Conservation (phyloP, 2,888 invertebrate genomes). For the Xanthorhoe designata region DNA sequence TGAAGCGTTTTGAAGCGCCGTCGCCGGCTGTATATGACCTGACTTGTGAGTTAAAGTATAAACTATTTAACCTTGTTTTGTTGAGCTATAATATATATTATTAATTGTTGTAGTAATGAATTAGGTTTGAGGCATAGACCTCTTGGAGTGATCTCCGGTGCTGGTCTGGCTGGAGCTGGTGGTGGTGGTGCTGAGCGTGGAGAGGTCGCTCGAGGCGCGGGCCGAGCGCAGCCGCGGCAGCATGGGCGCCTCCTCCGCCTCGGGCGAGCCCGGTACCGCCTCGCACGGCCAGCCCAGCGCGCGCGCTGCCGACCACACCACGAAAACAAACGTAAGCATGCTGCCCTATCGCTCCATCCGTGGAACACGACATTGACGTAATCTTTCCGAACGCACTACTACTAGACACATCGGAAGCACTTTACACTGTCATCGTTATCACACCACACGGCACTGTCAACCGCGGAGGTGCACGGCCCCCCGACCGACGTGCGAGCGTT, state of each 20-base stretch:
- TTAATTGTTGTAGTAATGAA: background rate
- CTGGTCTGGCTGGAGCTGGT: constrained; percentile 81
- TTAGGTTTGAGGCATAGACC: constrained; percentile 58
- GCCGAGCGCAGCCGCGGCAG: constrained; percentile 79
- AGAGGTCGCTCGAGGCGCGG: constrained; percentile 81
- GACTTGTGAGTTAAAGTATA: no score
- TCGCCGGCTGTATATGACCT: background rate
- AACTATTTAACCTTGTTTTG: background rate
- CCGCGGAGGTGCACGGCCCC: constrained; percentile 46
- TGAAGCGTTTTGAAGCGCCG: no score
- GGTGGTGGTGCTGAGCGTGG: constrained; percentile 80
- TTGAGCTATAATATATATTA: background rate
- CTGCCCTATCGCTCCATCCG: constrained; percentile 69
- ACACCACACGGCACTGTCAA: constrained; percentile 51
- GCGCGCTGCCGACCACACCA: constrained; percentile 87
- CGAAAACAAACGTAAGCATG: constrained; percentile 87
- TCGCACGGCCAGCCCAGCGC: constrained; percentile 82
- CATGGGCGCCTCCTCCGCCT: constrained; percentile 73
- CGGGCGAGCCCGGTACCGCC: constrained; percentile 63
- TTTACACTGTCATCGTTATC: constrained; percentile 56
- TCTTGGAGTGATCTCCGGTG: constrained; percentile 76
- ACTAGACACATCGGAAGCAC: constrained; percentile 65
- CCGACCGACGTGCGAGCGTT: constrained; percentile 57
- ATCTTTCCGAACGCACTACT: constrained; percentile 61
- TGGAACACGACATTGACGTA: constrained; percentile 59